Base-by-base conservation (phyloP, 2,888 invertebrate species). In the Melangyna quadrimaculata region DNA sequence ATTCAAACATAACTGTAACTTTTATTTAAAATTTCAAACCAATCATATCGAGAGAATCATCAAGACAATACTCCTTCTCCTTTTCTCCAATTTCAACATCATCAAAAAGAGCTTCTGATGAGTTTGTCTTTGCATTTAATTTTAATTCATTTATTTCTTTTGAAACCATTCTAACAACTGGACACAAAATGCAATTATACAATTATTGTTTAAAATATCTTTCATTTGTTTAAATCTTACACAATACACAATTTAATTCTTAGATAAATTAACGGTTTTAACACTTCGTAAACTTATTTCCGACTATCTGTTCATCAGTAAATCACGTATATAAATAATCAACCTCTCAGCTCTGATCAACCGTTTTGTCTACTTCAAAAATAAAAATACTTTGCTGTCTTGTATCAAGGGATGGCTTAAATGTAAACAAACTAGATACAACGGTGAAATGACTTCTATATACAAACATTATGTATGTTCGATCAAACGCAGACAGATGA, bases 41-140 rank as follows among this genome's bases (percentile, higher is more conserved):
- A 45, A 86, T 86, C 43, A 86, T 22, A 22, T 57, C 67, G 3
- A 86, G 48, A 0, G 81, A 12, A 8, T 86, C 78, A 61, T 86
- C 86, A 22, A 55, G 77, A 3, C n/a, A 27, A 14, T 51, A 78
- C 37, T 73, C 63, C 45, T 69, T 22, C n/a, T 27, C 81, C 17
- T 35, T 63, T 17, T n/a, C 29, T 1, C 37, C 27, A 22, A n/a
- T 29, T 19, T 84, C 80, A 14, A 63, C 67, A 43, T 77, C 72
- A 4, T 55, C 37, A 10, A 37, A 35, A 9, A 35, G 29, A 9
- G 17, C 3, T 12, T 14, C 19, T 10, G 51, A 29, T 12, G 51
- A 37, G 1, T 67, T 59, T 1, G 1, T 51, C 4, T 32, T 37
- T 19, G 8, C 10, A 10, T 22, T 29, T 22, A n/a, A 35, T 17